phyloP scores from a whole-genome alignment of 2,797 vertebrate species.

The Rhinogobio ventralis region DNA sequence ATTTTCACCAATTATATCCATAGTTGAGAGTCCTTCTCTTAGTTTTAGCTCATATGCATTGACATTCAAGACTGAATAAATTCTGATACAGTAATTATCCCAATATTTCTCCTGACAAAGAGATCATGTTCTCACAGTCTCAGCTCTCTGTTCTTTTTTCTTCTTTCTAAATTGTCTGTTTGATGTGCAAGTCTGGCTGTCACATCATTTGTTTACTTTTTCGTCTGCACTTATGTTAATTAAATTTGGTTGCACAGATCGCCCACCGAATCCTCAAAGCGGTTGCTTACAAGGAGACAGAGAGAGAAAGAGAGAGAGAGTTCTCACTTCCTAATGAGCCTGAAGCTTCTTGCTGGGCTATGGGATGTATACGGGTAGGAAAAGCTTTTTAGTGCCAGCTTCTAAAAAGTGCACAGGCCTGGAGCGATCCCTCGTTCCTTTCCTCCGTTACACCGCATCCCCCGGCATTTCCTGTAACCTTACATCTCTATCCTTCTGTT shows the following conservation, averaged over 20 bases:
- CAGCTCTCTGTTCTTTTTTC: conserved; percentile 29
- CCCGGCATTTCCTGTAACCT: conserved; percentile 31
- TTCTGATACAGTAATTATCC: conserved; percentile 36
- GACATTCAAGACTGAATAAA: conserved; percentile 24
- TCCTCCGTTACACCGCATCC: conserved; percentile 37
- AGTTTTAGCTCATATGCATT: conserved; percentile 39
- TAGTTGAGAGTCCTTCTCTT: conserved; percentile 12
- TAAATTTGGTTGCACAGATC: conserved; percentile 60
- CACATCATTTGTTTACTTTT: conserved; percentile 68
- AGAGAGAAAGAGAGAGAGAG: conserved; percentile 18
- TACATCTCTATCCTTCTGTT: neutral
- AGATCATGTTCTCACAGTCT: conserved; percentile 25
- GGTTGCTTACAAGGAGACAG: neutral
- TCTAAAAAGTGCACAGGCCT: conserved; percentile 68
- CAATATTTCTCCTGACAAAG: conserved; percentile 10
- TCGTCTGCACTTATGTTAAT: conserved; percentile 70
- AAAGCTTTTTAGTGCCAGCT: conserved; percentile 71
- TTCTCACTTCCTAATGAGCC: conserved; percentile 70
- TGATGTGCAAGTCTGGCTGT: conserved; percentile 62
- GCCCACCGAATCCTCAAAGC: conserved; percentile 51
- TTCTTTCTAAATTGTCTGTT: conserved; percentile 66
- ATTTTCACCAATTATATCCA: conserved; percentile 41
- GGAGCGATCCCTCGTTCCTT: conserved; percentile 65
- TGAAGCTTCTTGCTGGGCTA: conserved; percentile 58
- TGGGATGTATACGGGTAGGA: conserved; percentile 63